Evolutionary conservation across 2,113 vertebrate genomes (phyloP).

Genomic region (Hiodon alosoides): DNA sequence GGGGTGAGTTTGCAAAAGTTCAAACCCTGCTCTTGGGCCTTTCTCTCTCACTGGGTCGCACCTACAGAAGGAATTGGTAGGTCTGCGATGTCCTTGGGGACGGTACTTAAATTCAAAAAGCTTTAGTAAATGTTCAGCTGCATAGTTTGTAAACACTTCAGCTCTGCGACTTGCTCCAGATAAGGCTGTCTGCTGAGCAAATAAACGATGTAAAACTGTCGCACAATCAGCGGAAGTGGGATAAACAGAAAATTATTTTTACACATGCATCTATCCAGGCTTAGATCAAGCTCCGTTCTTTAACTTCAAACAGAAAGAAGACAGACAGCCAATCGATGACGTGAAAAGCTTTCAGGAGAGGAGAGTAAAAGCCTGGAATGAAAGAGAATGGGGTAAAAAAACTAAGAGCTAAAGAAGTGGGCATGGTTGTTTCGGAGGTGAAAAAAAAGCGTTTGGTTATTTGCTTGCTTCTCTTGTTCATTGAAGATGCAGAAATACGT

Average conservation of each 20-base stretch:
- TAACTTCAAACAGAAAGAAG: not conserved
- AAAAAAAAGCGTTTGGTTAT: not conserved
- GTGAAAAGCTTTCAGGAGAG: conserved; percentile 18
- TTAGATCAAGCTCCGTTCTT: not conserved
- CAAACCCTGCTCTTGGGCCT: too few relatives aligned
- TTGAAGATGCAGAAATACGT: not conserved
- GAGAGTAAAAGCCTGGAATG: not conserved
- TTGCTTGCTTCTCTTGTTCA: not conserved
- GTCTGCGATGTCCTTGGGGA: too few relatives aligned
- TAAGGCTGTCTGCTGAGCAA: too few relatives aligned
- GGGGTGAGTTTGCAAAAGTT: too few relatives aligned
- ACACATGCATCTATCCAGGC: not conserved
- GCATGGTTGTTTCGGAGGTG: conserved; percentile 1
- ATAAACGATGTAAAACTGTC: not conserved
- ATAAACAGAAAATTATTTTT: not conserved
- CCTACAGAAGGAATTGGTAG: too few relatives aligned
- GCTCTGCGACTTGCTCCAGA: too few relatives aligned
- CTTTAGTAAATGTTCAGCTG: not conserved
- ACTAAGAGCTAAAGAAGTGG: conserved; percentile 6
- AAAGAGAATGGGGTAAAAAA: too few relatives aligned
- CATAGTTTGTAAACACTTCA: not conserved
- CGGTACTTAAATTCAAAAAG: conserved; percentile 8
- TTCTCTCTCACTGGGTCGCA: too few relatives aligned
- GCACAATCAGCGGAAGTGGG: not conserved
- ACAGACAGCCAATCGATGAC: conserved; percentile 4